These are phyloP conservation scores for Sinocyclocheilus maitianheensis DNA, from an alignment of 2,113 vertebrate species.

Conservation along the genomic window DNA sequence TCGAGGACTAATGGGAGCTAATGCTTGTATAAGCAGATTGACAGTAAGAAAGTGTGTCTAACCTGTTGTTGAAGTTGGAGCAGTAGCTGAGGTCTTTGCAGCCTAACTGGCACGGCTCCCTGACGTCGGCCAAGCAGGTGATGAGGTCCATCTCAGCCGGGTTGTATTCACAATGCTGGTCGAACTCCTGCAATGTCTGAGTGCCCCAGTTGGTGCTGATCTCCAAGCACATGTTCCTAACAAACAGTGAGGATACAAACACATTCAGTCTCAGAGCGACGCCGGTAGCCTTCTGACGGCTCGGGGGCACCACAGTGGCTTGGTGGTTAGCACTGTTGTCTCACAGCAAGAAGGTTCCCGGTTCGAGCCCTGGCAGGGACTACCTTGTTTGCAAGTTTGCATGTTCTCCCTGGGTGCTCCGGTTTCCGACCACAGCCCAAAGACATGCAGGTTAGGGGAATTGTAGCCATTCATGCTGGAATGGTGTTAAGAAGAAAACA, in stretches of 20 bases:
- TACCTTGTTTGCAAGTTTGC: too few relatives aligned
- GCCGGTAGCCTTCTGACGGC: too few relatives aligned
- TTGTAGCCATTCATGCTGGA: too few relatives aligned
- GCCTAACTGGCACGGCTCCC: slow-evolving; percentile 96
- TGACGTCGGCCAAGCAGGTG: slow-evolving; percentile 94
- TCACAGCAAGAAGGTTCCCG: too few relatives aligned
- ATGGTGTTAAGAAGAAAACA: too few relatives aligned
- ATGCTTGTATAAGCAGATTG: not conserved
- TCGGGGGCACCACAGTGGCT: too few relatives aligned
- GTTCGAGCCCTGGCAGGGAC: too few relatives aligned
- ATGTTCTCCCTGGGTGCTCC: too few relatives aligned
- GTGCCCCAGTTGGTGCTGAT: slow-evolving; percentile 97
- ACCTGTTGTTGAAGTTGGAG: slow-evolving; percentile 99
- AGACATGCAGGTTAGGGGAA: too few relatives aligned
- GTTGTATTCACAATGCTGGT: slow-evolving; percentile 95
- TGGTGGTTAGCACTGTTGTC: too few relatives aligned
- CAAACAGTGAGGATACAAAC: slow-evolving; percentile 18
- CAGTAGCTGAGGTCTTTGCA: slow-evolving; percentile 96
- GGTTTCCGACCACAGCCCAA: too few relatives aligned
- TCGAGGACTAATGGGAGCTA: not conserved
- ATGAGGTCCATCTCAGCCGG: slow-evolving; percentile 90
- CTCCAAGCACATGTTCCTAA: slow-evolving; percentile 92
- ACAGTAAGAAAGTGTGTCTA: slow-evolving; percentile 11
- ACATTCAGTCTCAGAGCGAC: not conserved
- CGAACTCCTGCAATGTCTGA: slow-evolving; percentile 98